These are phyloP conservation scores for Mormyrus hasselquistii DNA, from an alignment of 2,797 vertebrate genomes.

Conservation along the genomic window DNA sequence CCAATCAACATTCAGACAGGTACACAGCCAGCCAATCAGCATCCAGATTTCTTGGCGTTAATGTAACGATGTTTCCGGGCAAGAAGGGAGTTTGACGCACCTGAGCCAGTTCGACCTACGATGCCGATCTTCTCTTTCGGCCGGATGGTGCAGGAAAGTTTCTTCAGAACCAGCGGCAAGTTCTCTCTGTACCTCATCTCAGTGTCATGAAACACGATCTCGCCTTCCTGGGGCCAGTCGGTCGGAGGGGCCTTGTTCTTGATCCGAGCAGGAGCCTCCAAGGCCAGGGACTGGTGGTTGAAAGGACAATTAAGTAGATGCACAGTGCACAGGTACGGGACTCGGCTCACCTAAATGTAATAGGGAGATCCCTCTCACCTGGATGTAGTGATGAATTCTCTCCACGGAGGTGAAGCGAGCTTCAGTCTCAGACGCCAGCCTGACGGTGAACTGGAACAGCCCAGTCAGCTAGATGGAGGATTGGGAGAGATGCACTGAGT, in stretches of 20 bases:
- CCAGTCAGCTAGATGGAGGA: conserved; percentile 70
- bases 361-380: conserved; percentile 56
- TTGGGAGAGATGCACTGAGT: background rate
- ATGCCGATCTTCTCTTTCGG: conserved; percentile 89
- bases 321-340: background rate
- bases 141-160: conserved; percentile 79
- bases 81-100: conserved; percentile 39
- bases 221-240: conserved; percentile 76
- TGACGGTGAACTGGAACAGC: conserved; percentile 88
- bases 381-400: conserved; percentile 83
- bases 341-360: too few relatives aligned
- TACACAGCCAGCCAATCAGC: background rate
- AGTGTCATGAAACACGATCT: conserved; percentile 75
- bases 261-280: conserved; percentile 82
- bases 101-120: conserved; percentile 84
- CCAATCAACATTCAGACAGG: background rate
- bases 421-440: conserved; percentile 85
- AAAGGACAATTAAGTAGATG: background rate
- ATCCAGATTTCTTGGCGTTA: background rate
- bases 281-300: conserved; percentile 58
- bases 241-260: conserved; percentile 73
- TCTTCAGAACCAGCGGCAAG: conserved; percentile 82
- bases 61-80: background rate
- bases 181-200: conserved; percentile 86
- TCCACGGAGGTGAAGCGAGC: conserved; percentile 89